These are phyloP conservation scores for Acleris emargana DNA, from an alignment of 2,888 invertebrate species.

Conservation along the genomic window DNA sequence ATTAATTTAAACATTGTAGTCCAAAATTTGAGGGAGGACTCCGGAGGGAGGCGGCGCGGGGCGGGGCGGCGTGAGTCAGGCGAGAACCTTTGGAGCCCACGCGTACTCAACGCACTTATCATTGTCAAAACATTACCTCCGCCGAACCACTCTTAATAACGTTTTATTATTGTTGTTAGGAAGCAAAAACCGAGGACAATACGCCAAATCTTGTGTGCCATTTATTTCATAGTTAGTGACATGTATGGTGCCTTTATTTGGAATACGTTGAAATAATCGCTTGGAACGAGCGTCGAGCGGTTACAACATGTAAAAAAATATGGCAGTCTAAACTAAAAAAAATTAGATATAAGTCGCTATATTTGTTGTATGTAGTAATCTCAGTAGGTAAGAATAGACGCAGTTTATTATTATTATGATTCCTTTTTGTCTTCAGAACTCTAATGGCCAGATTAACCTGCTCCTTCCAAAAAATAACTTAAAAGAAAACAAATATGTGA, in stretches of 20 bases:
- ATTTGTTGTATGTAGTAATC: no score
- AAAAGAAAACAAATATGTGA: constrained; percentile 5
- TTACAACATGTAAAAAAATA: no score
- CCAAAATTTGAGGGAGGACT: not conserved
- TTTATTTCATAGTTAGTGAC: constrained; percentile 24
- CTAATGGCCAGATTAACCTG: not conserved
- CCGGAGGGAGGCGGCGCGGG: not conserved
- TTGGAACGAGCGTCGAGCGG: no score
- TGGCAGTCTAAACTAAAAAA: no score
- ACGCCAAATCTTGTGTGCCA: constrained; percentile 21
- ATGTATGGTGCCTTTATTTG: not conserved
- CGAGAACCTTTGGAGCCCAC: constrained; percentile 7
- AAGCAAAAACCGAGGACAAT: constrained; percentile 18
- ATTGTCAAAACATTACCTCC: constrained; percentile 20
- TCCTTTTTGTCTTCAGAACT: not conserved
- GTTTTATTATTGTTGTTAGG: constrained; percentile 14
- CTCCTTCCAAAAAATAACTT: not conserved
- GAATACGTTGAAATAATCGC: no score
- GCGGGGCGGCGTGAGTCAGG: constrained; percentile 21
- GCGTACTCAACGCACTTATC: constrained; percentile 6
- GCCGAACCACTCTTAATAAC: constrained; percentile 21
- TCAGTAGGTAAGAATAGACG: no score
- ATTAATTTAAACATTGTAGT: constrained; percentile 9
- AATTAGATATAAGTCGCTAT: no score
- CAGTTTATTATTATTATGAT: no score